Conservation (phyloP, 2,113 vertebrate species). For the Dissostichus mawsoni region DNA sequence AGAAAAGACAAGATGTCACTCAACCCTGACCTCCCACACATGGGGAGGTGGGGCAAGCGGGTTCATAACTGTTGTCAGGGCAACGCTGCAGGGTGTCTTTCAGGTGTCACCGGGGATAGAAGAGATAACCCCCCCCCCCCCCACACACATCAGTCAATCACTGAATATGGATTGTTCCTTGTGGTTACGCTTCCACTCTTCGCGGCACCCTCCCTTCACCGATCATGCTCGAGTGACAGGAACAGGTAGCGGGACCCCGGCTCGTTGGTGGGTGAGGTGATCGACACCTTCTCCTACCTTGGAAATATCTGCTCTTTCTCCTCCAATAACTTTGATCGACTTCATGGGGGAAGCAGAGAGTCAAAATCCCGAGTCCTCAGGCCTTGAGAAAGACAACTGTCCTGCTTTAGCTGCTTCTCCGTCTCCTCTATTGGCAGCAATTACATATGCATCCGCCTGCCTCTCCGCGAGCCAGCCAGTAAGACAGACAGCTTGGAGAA, state of each 20-base stretch:
- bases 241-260: constrained; percentile 40
- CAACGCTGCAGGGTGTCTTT: constrained; percentile 67
- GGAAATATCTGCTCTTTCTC: constrained; percentile 31
- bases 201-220: constrained; percentile 46
- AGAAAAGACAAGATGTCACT: constrained; percentile 65
- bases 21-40: constrained; percentile 68
- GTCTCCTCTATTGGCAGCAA: constrained; percentile 50
- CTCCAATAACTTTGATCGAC: constrained; percentile 40
- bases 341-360: not conserved
- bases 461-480: constrained; percentile 63
- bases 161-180: constrained; percentile 76
- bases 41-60: constrained; percentile 33
- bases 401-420: constrained; percentile 27
- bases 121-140: constrained; percentile 40
- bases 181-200: constrained; percentile 53
- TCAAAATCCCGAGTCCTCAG: not conserved
- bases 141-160: constrained; percentile 44
- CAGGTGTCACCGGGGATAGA: constrained; percentile 71
- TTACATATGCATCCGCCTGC: constrained; percentile 64
- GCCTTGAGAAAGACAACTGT: constrained; percentile 22
- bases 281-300: constrained; percentile 39
- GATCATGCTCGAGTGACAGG: constrained; percentile 57
- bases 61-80: constrained; percentile 71
- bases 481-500: constrained; percentile 78
- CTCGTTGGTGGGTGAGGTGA: constrained; percentile 23